A percentile compares a stretch with the other conserved stretches of the same genome.
Evolutionary conservation across 2,113 vertebrate genomes (phyloP).

Genomic region (Cnemophilus loriae): DNA sequence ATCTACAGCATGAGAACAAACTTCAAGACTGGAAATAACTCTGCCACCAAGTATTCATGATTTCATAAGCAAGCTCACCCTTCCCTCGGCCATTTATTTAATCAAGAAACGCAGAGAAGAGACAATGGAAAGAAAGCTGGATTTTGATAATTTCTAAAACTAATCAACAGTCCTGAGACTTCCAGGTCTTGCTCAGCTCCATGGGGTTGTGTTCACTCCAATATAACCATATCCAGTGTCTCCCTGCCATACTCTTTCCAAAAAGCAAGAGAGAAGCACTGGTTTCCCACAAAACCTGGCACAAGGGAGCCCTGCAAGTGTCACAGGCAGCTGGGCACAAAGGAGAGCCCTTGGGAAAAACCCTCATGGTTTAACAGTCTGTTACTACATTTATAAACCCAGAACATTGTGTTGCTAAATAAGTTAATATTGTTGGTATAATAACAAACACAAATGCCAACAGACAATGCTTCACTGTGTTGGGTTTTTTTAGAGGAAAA

Average conservation of each 20-base stretch:
- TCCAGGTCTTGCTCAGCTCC: neutral
- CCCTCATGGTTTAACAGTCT: neutral
- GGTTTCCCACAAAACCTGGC: neutral
- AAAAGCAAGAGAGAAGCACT: neutral
- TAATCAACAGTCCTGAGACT: neutral
- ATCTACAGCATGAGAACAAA: neutral
- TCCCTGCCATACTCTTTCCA: neutral
- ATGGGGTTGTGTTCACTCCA: neutral
- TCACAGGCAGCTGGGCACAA: neutral
- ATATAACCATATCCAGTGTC: neutral
- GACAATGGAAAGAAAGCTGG: neutral
- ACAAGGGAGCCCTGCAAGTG: neutral
- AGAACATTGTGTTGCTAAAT: neutral
- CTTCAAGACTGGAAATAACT: neutral
- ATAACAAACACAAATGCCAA: neutral
- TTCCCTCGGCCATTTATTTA: neutral
- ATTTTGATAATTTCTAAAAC: neutral
- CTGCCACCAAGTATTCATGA: neutral
- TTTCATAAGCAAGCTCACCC: neutral
- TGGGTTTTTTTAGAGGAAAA: neutral
- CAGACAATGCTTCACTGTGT: neutral
- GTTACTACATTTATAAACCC: neutral
- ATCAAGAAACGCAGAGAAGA: neutral
- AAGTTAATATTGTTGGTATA: neutral
- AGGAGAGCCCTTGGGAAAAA: neutral